Conservation (phyloP, 2,888 invertebrate species). For the Calameuta idolon region DNA sequence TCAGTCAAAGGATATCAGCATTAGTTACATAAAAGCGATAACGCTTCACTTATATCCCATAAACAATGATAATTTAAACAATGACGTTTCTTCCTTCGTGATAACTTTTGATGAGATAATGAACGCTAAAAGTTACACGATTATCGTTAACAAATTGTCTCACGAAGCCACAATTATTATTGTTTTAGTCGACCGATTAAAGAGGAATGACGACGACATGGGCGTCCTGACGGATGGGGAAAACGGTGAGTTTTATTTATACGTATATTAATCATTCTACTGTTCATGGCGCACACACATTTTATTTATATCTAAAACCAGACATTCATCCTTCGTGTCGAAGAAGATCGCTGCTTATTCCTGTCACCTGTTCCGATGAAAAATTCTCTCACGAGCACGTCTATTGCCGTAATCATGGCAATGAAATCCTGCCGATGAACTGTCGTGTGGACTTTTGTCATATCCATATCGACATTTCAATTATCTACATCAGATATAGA, state of each 20-base stretch:
- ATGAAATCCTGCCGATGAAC: not conserved
- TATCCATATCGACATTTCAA: not conserved
- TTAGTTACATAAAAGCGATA: not conserved
- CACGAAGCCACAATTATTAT: conserved; percentile 6
- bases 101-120: not conserved
- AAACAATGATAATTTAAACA: not conserved
- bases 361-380: not conserved
- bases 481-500: not conserved
- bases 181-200: conserved; percentile 63
- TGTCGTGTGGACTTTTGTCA: not conserved
- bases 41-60: not conserved
- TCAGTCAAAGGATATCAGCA: not conserved
- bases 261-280: not conserved
- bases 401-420: not conserved
- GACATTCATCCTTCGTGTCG: not conserved
- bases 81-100: not conserved
- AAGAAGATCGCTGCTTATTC: not conserved
- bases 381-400: not conserved
- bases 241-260: conserved; percentile 57
- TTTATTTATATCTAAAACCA: not conserved
- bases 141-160: not conserved
- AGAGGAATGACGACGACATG: conserved; percentile 59
- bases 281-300: not conserved
- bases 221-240: conserved; percentile 61
- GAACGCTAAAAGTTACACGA: not conserved